These are phyloP conservation scores for Drosophila mojavensis DNA, from an alignment of 1,140 invertebrate genomes.

Conservation along the genomic window DNA sequence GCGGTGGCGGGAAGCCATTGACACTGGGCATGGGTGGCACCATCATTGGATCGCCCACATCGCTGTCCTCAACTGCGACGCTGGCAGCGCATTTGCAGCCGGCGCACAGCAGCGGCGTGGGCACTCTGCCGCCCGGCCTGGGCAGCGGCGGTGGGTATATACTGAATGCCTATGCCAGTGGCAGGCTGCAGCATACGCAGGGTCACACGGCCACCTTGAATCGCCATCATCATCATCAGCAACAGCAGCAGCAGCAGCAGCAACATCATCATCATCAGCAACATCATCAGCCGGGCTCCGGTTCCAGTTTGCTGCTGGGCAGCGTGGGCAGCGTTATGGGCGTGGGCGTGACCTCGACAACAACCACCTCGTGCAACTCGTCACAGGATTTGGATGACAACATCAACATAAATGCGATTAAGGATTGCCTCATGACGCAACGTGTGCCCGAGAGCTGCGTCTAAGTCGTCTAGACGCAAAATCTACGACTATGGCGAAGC, in stretches of 20 bases:
- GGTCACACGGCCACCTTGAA: slow-evolving; percentile 62
- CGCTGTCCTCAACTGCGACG: slow-evolving; percentile 67
- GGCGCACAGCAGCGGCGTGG: slow-evolving; percentile 67
- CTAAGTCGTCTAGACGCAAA: slow-evolving; percentile 42
- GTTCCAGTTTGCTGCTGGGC: slow-evolving; percentile 70
- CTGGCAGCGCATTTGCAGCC: slow-evolving; percentile 63
- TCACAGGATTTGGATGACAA: slow-evolving; percentile 82
- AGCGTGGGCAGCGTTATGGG: slow-evolving; percentile 71
- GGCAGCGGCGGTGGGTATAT: slow-evolving; percentile 76
- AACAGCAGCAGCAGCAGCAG: slow-evolving; percentile 38
- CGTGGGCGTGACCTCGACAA: slow-evolving; percentile 63
- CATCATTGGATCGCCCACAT: slow-evolving; percentile 69
- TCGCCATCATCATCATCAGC: slow-evolving; percentile 67
- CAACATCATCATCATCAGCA: slow-evolving; percentile 55
- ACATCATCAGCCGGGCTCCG: slow-evolving; percentile 58
- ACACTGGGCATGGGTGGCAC: slow-evolving; percentile 57
- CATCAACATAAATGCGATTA: slow-evolving; percentile 83
- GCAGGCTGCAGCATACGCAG: slow-evolving; percentile 56
- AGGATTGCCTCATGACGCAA: slow-evolving; percentile 83
- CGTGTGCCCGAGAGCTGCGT: slow-evolving; percentile 83
- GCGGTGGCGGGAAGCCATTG: slow-evolving; percentile 26
- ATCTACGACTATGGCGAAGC: background rate
- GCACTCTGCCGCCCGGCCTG: slow-evolving; percentile 72
- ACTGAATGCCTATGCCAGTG: slow-evolving; percentile 67
- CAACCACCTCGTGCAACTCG: slow-evolving; percentile 80